Percentiles rank a stretch among this genome's conserved stretches.
phyloP scores from a whole-genome alignment of 2,888 invertebrate species.

The Athalia rosae region DNA sequence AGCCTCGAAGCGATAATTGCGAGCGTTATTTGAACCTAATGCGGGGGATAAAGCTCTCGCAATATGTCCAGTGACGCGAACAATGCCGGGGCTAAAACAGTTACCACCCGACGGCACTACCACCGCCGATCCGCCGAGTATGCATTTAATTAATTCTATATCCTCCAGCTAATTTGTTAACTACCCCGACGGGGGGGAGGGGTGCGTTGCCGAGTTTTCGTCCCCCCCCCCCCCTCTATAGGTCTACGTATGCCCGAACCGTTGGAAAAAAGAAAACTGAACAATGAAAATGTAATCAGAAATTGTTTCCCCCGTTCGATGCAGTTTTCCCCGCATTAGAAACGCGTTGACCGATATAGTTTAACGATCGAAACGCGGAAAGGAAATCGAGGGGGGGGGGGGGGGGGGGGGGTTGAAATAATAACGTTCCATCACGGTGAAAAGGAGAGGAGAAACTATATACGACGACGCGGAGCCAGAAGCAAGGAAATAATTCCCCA shows the following conservation, averaged over 20 bases:
- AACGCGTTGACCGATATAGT: no score
- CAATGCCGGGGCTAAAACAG: conserved; percentile 14
- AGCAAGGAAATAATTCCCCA: conserved; percentile 40
- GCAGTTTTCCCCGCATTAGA: no score
- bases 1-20: conserved; percentile 60
- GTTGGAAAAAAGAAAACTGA: no score
- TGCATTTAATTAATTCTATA: conserved; percentile 40
- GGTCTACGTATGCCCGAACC: no score
- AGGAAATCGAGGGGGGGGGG: not conserved
- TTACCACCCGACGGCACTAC: not conserved
- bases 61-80: conserved; percentile 48
- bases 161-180: conserved; percentile 35
- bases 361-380: not conserved
- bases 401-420: not conserved
- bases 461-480: conserved; percentile 26
- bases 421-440: conserved; percentile 3
- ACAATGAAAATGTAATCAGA: no score
- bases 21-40: conserved; percentile 61
- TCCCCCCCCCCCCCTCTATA: no score
- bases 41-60: conserved; percentile 55
- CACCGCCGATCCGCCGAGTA: not conserved
- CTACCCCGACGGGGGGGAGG: not conserved
- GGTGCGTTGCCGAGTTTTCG: not conserved
- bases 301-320: no score
- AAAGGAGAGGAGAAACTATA: conserved; percentile 22